Evolutionary conservation across 2,888 invertebrate genomes (phyloP), one percentile per base, ranked within the genome.

Genomic region (Gortyna flavago): DNA sequence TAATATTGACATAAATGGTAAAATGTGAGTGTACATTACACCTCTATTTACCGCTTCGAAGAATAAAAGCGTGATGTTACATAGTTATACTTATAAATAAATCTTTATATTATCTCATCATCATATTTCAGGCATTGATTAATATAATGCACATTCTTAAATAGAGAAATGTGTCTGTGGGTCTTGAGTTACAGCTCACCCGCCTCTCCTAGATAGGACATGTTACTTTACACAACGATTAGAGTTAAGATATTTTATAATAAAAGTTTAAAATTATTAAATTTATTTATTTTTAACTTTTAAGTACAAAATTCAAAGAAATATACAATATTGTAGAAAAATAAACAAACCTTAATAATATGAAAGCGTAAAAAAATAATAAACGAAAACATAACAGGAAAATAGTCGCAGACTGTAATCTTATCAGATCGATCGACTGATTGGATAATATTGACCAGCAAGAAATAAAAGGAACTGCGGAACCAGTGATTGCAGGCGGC

Each of bases 381-480:
- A 25, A 48, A 32, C 0, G 21, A 48, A 67, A 29, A 67, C 21
- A 48, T 32, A 16, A 8, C 32, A 66, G 38, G n/a, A 65, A 21
- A 65, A 57, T n/a, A 59, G 1, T 29, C 11, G 0, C 25, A n/a
- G 11, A 25, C 0, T 54, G 41, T 48, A 44, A 59, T 44, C 44
- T 44, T 44, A 67, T 66, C 72, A 66, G 65, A 61, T 21, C 25
- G 35, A 72, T 9, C 7, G 38, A n/a, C 38, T 57, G 48, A 77
- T 77, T 65, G 70, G 7, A 78, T 71, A 65, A 59, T 70, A 71
- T 79, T 32, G 41, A 66, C 13, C n/a, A 79, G 32, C 9, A 41
- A 72, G 41, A 29, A 51, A 79, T 66, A 44, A 41, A 48, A 48
- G 61, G n/a, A 67, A 79, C 32, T 54, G 54, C 9, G 11, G 7